Conservation (phyloP, 2,797 vertebrate genomes). For the Toxotes lorentzi region DNA sequence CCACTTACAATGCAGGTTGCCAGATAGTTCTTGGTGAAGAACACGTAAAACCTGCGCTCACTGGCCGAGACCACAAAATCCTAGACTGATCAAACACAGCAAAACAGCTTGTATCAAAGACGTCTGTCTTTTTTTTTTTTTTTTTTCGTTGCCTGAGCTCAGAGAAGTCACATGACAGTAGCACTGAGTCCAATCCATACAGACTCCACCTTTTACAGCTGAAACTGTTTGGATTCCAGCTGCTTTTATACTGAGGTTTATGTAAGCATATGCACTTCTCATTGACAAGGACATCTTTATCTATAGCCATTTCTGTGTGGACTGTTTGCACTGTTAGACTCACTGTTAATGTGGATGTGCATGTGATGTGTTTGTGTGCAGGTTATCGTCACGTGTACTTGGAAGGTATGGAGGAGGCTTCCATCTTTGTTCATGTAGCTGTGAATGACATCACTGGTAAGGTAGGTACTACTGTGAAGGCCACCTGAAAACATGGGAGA, state of each 20-base stretch:
- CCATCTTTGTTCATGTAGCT: slow-evolving; percentile 96
- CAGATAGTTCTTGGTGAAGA: too few species aligned
- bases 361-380: slow-evolving; percentile 61
- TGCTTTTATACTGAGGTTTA: neutral
- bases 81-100: too few species aligned
- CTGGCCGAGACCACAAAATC: too few species aligned
- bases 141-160: neutral
- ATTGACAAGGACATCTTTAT: neutral
- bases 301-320: neutral
- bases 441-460: slow-evolving; percentile 98
- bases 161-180: neutral
- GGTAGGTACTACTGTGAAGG: slow-evolving; percentile 86
- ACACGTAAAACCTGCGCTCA: too few species aligned
- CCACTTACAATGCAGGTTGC: too few species aligned
- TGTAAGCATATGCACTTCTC: too few species aligned
- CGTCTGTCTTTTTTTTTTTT: too few species aligned
- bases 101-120: too few species aligned
- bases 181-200: neutral
- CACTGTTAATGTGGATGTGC: neutral
- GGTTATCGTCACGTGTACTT: slow-evolving; percentile 98
- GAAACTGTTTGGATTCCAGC: too few species aligned
- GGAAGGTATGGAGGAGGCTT: slow-evolving; percentile 98
- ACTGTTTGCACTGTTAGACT: neutral
- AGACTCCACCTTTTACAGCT: too few species aligned
- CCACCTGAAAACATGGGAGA: neutral